Evolutionary conservation across 2,888 invertebrate genomes (phyloP).

Genomic region (Cerceris rybyensis): DNA sequence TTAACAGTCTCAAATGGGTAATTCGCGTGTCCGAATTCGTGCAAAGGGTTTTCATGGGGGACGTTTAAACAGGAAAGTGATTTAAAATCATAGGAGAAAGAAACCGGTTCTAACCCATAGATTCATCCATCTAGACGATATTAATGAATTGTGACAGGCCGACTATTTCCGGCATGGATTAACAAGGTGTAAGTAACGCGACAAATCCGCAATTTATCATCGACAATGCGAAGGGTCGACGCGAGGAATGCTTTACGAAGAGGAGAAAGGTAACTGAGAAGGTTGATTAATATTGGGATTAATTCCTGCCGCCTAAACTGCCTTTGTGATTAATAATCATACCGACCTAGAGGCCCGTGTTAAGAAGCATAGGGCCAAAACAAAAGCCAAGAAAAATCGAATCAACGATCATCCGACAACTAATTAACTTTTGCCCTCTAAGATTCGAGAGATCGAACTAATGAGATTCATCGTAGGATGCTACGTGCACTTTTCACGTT

Average conservation of each 20-base stretch:
- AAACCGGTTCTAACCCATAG: background rate
- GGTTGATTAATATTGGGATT: conserved; percentile 71
- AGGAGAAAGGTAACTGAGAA: conserved; percentile 33
- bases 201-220: conserved; percentile 68
- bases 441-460: background rate
- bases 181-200: conserved; percentile 36
- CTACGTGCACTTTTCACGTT: no score
- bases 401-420: conserved; percentile 9
- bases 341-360: background rate
- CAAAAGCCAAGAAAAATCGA: conserved; percentile 13
- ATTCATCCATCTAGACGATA: background rate
- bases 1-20: no score
- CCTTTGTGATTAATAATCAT: conserved; percentile 46
- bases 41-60: no score
- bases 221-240: conserved; percentile 23
- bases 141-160: conserved; percentile 25
- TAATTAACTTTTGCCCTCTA: conserved; percentile 20
- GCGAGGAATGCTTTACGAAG: conserved; percentile 38
- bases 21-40: no score
- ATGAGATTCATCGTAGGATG: background rate
- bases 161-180: conserved; percentile 35
- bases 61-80: background rate
- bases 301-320: conserved; percentile 64
- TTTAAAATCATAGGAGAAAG: background rate
- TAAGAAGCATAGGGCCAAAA: conserved; percentile 9